phyloP scores from a whole-genome alignment of 2,113 vertebrate genomes.

The Aplodontia rufa region DNA sequence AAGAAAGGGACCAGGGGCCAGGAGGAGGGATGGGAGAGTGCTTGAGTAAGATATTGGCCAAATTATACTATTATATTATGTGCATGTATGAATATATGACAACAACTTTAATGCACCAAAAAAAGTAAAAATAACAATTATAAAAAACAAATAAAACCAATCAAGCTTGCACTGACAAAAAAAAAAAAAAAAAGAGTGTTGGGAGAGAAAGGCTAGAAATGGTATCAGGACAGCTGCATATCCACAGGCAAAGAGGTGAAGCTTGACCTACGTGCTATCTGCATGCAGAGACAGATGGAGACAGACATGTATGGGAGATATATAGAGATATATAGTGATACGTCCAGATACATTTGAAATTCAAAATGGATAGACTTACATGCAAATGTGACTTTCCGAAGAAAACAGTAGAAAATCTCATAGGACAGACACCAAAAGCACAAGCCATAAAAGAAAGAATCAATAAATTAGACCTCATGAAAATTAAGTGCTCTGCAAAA shows the following conservation, averaged over 20 bases:
- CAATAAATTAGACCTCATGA: not conserved
- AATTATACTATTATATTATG: too few relatives aligned
- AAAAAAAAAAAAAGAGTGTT: too few relatives aligned
- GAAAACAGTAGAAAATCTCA: slow-evolving; percentile 41
- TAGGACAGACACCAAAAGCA: not conserved
- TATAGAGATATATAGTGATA: not conserved
- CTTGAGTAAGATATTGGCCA: too few relatives aligned
- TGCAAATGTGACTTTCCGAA: not conserved
- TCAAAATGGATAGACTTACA: not conserved
- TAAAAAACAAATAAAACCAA: too few relatives aligned
- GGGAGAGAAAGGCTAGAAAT: too few relatives aligned
- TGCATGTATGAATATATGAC: too few relatives aligned
- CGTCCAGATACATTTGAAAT: not conserved
- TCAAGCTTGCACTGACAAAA: too few relatives aligned
- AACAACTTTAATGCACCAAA: too few relatives aligned
- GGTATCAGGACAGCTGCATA: not conserved
- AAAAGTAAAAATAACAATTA: too few relatives aligned
- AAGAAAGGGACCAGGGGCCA: too few relatives aligned
- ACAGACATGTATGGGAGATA: not conserved
- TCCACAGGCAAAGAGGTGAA: not conserved
- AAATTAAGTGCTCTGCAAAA: slow-evolving; percentile 42
- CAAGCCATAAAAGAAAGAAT: not conserved
- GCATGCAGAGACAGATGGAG: not conserved
- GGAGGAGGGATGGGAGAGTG: too few relatives aligned
- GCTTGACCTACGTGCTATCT: not conserved